Evolutionary conservation across 2,797 vertebrate genomes (phyloP).

Genomic region (Clarias laeviceps): DNA sequence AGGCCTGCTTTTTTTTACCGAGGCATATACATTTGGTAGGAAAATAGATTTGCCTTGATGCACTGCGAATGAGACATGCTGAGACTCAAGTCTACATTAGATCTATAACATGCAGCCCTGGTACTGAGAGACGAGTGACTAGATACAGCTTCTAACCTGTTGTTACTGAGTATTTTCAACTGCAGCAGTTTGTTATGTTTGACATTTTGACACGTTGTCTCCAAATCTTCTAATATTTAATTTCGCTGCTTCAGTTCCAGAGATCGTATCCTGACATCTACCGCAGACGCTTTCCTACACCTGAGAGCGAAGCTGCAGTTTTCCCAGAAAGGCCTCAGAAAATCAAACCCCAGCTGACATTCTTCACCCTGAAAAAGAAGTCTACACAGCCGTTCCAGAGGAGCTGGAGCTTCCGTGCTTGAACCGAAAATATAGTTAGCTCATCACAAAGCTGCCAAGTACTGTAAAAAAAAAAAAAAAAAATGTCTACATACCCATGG

Average conservation of each 20-base stretch:
- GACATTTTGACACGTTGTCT: not conserved
- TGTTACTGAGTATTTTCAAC: constrained; percentile 1
- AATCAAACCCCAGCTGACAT: constrained; percentile 80
- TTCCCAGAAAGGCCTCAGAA: constrained; percentile 81
- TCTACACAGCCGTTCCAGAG: constrained; percentile 93
- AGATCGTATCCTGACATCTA: constrained; percentile 91
- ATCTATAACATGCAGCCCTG: not conserved
- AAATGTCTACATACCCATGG: not conserved
- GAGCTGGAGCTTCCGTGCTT: constrained; percentile 94
- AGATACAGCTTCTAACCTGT: not conserved
- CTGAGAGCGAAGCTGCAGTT: constrained; percentile 84
- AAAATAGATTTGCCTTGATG: not conserved
- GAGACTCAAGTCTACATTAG: too few relatives aligned
- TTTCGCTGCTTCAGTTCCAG: constrained; percentile 82
- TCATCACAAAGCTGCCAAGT: not conserved
- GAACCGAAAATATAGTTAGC: constrained; percentile 42
- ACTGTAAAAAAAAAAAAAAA: not conserved
- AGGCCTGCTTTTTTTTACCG: too few relatives aligned
- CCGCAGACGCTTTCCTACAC: constrained; percentile 85
- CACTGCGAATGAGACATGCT: too few relatives aligned
- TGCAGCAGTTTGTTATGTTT: not conserved
- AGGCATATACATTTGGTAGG: too few relatives aligned
- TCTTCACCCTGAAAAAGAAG: constrained; percentile 86
- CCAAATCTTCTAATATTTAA: not conserved
- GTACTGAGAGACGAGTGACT: not conserved